These are phyloP conservation scores for Mesocentrotus franciscanus DNA, from an alignment of 53 echinoderm and acorn worm genomes.

Conservation along the genomic window DNA sequence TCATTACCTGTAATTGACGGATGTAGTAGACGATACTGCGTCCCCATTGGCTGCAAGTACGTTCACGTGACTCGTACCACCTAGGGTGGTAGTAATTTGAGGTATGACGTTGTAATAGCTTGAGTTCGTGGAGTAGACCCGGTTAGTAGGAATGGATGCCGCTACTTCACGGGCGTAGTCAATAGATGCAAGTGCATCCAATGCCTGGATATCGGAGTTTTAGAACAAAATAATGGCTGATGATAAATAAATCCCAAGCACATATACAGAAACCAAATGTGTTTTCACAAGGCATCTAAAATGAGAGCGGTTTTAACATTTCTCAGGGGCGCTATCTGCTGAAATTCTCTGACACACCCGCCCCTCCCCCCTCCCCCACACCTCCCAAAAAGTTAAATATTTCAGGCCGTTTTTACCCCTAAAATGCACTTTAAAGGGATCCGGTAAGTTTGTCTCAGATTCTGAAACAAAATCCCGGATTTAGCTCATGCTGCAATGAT, in stretches of 20 bases:
- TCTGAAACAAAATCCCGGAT: no score
- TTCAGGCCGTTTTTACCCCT: no score
- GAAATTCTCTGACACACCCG: background rate
- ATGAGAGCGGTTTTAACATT: background rate
- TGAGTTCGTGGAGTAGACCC: constrained; percentile 65
- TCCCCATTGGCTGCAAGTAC: constrained; percentile 76
- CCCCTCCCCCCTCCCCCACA: no score
- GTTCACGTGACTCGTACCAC: constrained; percentile 79
- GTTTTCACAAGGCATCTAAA: background rate
- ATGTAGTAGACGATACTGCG: constrained; percentile 70
- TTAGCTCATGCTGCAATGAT: no score
- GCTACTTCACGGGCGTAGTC: constrained; percentile 63
- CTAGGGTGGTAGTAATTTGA: constrained; percentile 32
- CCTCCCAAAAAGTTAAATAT: no score
- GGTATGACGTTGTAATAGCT: constrained; percentile 53
- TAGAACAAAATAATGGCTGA: background rate
- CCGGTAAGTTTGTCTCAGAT: no score
- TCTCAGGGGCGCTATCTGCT: background rate
- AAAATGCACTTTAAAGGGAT: no score
- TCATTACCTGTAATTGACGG: constrained; percentile 75
- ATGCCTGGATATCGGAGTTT: constrained; percentile 4
- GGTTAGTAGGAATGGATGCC: constrained; percentile 61
- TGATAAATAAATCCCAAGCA: background rate
- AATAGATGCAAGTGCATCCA: constrained; percentile 56
- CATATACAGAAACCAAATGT: background rate